A percentile compares a stretch with the other conserved stretches of the same genome.
Evolutionary conservation across 2,888 invertebrate species (phyloP).

Genomic region (Nyleta sp.): DNA sequence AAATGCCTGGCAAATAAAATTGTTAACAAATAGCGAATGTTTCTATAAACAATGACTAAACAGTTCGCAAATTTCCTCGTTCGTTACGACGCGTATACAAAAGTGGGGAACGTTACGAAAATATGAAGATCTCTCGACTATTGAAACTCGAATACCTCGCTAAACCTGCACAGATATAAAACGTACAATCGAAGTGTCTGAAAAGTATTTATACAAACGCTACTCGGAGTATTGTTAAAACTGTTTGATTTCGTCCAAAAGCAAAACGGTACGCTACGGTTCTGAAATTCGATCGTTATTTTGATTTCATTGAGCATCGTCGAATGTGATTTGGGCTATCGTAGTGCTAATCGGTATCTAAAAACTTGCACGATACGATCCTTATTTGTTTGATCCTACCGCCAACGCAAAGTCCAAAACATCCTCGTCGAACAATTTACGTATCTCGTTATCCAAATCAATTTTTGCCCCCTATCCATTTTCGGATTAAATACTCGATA

Average conservation of each 20-base stretch:
- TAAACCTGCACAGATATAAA: slow-evolving; percentile 45
- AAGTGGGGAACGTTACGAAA: slow-evolving; percentile 30
- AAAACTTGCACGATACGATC: no score
- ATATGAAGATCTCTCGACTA: background rate
- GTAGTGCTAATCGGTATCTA: no score
- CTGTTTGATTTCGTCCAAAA: slow-evolving; percentile 26
- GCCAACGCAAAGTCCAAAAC: slow-evolving; percentile 1
- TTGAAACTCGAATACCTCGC: slow-evolving; percentile 25
- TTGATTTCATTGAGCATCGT: slow-evolving; percentile 57
- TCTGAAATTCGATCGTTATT: slow-evolving; percentile 28
- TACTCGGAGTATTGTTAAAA: slow-evolving; percentile 25
- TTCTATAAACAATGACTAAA: background rate
- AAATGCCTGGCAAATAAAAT: no score
- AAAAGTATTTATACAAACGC: slow-evolving; percentile 29
- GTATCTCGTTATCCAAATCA: slow-evolving; percentile 18
- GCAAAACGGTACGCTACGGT: background rate
- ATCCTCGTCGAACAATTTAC: slow-evolving; percentile 26
- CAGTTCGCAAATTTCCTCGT: background rate
- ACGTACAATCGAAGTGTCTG: slow-evolving; percentile 20
- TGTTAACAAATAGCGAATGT: no score
- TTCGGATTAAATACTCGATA: background rate
- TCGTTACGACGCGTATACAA: slow-evolving; percentile 7
- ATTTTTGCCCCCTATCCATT: background rate
- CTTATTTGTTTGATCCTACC: no score
- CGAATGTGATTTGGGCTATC: background rate